phyloP scores from a whole-genome alignment of 2,888 invertebrate species.

The Nudaria mundana region DNA sequence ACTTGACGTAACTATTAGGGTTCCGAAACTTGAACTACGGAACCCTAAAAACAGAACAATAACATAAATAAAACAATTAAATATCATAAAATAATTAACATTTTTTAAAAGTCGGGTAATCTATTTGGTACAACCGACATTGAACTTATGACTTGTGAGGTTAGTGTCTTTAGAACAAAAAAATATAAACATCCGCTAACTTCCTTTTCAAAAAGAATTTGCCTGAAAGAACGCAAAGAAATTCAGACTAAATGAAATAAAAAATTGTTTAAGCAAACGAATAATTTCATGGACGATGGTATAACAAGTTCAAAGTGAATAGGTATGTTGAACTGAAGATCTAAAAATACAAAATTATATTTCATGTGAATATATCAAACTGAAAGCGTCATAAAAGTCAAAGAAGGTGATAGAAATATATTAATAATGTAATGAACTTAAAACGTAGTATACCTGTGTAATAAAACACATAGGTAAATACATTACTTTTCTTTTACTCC shows the following conservation, averaged over 20 bases:
- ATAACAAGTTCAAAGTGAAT: constrained; percentile 8
- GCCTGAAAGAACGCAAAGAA: constrained; percentile 3
- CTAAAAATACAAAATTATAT: neutral
- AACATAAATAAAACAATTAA: too few species aligned
- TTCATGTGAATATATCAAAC: neutral
- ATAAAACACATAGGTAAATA: too few species aligned
- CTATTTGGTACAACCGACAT: too few species aligned
- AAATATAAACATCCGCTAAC: neutral
- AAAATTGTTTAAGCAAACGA: constrained; percentile 9
- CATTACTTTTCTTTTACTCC: too few species aligned
- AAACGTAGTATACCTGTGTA: neutral
- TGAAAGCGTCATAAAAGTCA: neutral
- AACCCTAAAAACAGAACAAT: too few species aligned
- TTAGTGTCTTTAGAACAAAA: neutral
- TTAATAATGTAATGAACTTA: neutral
- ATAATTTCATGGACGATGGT: constrained; percentile 1
- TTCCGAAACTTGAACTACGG: too few species aligned
- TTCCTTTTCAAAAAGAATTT: neutral
- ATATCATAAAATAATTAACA: too few species aligned
- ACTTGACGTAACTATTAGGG: too few species aligned
- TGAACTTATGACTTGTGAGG: too few species aligned
- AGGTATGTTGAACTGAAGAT: constrained; percentile 3
- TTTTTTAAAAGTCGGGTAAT: too few species aligned
- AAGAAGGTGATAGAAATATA: neutral
- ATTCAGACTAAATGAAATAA: constrained; percentile 3